Percentiles rank a stretch among this genome's conserved stretches.
Evolutionary conservation across 2,888 invertebrate genomes (phyloP).

Genomic region (Orthosia cruda): DNA sequence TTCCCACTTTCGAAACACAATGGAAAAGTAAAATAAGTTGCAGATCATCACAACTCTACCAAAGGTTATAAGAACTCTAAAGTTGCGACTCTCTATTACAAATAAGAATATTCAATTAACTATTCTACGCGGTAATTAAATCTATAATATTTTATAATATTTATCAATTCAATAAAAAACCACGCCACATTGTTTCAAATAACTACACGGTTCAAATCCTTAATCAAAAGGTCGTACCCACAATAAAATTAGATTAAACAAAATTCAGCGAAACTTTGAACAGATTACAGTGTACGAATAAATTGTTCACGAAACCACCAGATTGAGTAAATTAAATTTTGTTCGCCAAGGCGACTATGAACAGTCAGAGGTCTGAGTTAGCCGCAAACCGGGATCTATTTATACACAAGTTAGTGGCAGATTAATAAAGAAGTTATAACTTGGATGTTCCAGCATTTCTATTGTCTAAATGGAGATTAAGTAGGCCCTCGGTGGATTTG

Average conservation of each 20-base stretch:
- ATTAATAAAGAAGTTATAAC: slow-evolving; percentile 70
- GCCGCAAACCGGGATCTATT: slow-evolving; percentile 55
- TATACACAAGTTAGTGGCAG: slow-evolving; percentile 63
- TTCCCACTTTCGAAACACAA: too few species aligned
- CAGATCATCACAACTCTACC: too few species aligned
- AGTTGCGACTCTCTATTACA: too few species aligned
- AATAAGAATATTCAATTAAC: too few species aligned
- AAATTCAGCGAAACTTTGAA: slow-evolving; percentile 29
- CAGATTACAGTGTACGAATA: slow-evolving; percentile 29
- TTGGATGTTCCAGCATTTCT: slow-evolving; percentile 55
- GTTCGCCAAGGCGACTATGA: slow-evolving; percentile 54
- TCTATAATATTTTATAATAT: too few species aligned
- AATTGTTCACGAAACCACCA: slow-evolving; percentile 42
- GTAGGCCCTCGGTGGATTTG: slow-evolving; percentile 54
- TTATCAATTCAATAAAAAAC: neutral
- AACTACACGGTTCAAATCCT: neutral
- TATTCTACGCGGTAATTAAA: too few species aligned
- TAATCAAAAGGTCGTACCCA: slow-evolving; percentile 3
- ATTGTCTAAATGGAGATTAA: slow-evolving; percentile 68
- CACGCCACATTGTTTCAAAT: neutral
- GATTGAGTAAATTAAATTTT: slow-evolving; percentile 56
- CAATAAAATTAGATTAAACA: slow-evolving; percentile 12
- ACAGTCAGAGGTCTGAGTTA: slow-evolving; percentile 54
- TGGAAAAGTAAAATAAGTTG: too few species aligned
- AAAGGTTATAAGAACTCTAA: too few species aligned